Base-by-base conservation (phyloP, 2,113 vertebrate species). In the Ictidomys tridecemlineatus region DNA sequence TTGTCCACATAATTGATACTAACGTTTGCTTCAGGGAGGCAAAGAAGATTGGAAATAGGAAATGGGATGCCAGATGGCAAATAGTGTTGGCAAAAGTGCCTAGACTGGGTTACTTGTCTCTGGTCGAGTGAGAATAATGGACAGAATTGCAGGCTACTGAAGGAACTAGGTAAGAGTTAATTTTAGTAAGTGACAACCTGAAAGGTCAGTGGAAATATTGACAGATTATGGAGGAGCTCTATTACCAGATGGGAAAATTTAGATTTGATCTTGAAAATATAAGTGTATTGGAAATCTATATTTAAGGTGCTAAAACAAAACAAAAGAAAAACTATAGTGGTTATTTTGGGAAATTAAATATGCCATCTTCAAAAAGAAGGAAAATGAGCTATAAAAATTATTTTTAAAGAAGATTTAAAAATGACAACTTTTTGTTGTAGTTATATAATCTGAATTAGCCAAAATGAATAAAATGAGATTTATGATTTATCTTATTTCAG, bases 271-370 rank as follows among this genome's bases (percentile, higher is more conserved):
- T 78, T 89, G 7, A 87, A 69, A 73, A 92, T 94, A 78, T 82
- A 13, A 83, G 4, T 1, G 10, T 69, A 18, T 32, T 83, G 30
- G 4, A 89, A 53, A 32, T 48, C 78, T 87, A 18, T 63, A 1
- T 76, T 94, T 84, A 84, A 69, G 70, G 61, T 39, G 9, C 17
- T 39, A 53, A 85, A 91, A 8, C 61, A 13, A 18, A 2, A 67
- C 53, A 58, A 58, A 2, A 67, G 45, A 58, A 58, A 22, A 58
- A 58, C 18, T 58, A 58, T 58, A 24, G 26, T 34, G 14, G 2
- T 63, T 63, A 80, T 85, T 95, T 91, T 20, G 8, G 32, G n/a
- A 94, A 63, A 58, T 69, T 17, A 85, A 93, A 69, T 51, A 42
- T n/a, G 39, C 65, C 80, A 45, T 61, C 48, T 73, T 89, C 8